Conservation (phyloP, 37 sponge, comb jelly and placozoan genomes). For the Halichondria panicea region DNA sequence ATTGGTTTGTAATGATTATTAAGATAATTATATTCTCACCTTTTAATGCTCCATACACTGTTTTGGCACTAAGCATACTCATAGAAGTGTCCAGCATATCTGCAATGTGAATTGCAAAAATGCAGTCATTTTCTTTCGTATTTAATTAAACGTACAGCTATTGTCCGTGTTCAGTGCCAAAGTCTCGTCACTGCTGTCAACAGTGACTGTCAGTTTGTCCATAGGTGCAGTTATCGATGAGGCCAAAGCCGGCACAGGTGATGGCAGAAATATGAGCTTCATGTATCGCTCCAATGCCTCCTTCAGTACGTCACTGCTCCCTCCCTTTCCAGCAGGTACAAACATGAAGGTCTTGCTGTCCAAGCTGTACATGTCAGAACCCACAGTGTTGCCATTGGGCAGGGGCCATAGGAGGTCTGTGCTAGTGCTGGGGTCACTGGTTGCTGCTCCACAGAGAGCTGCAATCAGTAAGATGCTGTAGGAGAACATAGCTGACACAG, state of each 20-base stretch:
- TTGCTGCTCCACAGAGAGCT: neutral
- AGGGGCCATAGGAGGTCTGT: conserved; percentile 58
- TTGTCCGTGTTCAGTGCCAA: conserved; percentile 58
- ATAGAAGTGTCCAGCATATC: conserved; percentile 29
- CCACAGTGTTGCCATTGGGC: conserved; percentile 12
- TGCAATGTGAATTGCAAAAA: neutral
- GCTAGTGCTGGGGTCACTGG: conserved; percentile 22
- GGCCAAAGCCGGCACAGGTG: conserved; percentile 31
- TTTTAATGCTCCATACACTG: conserved; percentile 83
- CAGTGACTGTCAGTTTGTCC: conserved; percentile 29
- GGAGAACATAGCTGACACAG: too few species aligned
- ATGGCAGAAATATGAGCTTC: conserved; percentile 49
- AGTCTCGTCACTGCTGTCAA: conserved; percentile 30
- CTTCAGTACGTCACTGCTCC: conserved; percentile 38
- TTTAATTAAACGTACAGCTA: conserved; percentile 44
- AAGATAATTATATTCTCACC: conserved; percentile 28
- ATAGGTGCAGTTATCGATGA: neutral
- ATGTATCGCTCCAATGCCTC: conserved; percentile 65
- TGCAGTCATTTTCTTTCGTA: neutral
- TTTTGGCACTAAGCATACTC: conserved; percentile 44
- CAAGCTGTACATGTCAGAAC: conserved; percentile 14
- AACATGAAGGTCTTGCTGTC: conserved; percentile 47
- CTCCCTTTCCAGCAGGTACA: conserved; percentile 29
- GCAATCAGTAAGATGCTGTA: too few species aligned
- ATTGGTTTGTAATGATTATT: neutral